Base-by-base conservation (phyloP, 2,797 vertebrate species). In the Clarias platycephalus region DNA sequence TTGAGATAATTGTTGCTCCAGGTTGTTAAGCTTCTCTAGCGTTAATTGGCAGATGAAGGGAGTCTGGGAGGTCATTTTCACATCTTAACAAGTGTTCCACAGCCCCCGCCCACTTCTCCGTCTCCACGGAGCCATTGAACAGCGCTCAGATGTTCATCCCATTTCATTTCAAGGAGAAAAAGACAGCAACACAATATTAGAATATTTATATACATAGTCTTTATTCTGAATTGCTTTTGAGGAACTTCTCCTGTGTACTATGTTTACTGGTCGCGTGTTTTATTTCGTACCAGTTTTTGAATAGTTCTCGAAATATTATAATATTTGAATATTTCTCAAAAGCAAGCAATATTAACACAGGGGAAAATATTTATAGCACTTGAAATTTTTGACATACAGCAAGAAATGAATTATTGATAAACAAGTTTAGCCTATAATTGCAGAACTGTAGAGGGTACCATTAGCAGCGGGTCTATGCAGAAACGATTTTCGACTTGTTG, bases 41-140 rank as follows among this genome's bases (percentile, higher is more conserved):
- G 88, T 93, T 94, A 94, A 94, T 93, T 93, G 90, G 90, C 86
- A 89, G 90, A 92, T 92, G 90, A 92, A 92, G 91, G 90, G 88
- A 90, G 84, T 88, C 90, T 83, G 58, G 49, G 90, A 92, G 92
- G 91, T 93, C 92, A 92, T 82, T 88, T 86, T 83, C 86, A 91
- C 90, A 91, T 93, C 92, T 90, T 86, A 89, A 91, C 87, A 89
- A 89, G 77, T 85, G 83, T 89, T 86, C 91, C 82, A 87, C 88
- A 87, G 68, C 84, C 82, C 82, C 67, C 71, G 15, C 82, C 81
- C 57, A 85, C 82, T 22, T 24, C 80, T 81, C 64, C 22, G 80
- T 86, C 44, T 83, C 91, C 89, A 91, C 44, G 87, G 84, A 88
- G 91, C 83, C 87, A 84, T 88, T 92, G 90, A 93, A 93, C 90